Evolutionary conservation across 2,113 vertebrate species (phyloP), one percentile per base, ranked within the genome.

Genomic region (Aegotheles bennettii): DNA sequence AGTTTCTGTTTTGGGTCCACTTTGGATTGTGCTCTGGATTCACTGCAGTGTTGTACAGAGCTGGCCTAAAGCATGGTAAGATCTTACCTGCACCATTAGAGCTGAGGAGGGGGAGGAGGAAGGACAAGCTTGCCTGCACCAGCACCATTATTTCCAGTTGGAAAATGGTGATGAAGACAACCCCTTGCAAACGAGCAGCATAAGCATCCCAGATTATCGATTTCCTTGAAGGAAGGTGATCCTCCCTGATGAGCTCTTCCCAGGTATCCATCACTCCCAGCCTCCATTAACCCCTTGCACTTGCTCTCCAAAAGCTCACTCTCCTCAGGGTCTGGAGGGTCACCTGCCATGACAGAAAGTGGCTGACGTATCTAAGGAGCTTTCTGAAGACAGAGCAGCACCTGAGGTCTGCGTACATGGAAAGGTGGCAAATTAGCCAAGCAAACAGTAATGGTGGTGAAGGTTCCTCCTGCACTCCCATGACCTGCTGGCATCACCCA

Each of bases 41-140:
- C 48, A 26, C 13, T 54, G 33, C 45, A 47, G 40, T 29, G 3
- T 1, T 9, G 33, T 5, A 42, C 2, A 12, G 50, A 57, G 60
- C 18, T 9, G 50, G 43, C 28, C 14, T 60, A 77, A 63, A 50
- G 50, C 10, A 1, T 16, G 26, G 35, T 6, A 35, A 19, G n/a
- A 50, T 21, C 40, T 20, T 9, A 31, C 16, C 48, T 20, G 40
- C n/a, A 31, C 31, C 0, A 0, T 3, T 59, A 38, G 43, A 84
- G 2, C 9, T 3, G 14, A 36, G 12, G 28, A n/a, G n/a, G 6
- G 16, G 19, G 28, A 63, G 28, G 35, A 60, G 21, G 53, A 67
- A 76, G 24, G 45, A 18, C 1, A 1, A 87, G 19, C 40, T 16
- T 43, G 25, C 33, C 53, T 16, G 7, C 11, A 2, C 10, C 35